Base-by-base conservation (phyloP, 2,113 vertebrate genomes). In the Ophiodon elongatus region DNA sequence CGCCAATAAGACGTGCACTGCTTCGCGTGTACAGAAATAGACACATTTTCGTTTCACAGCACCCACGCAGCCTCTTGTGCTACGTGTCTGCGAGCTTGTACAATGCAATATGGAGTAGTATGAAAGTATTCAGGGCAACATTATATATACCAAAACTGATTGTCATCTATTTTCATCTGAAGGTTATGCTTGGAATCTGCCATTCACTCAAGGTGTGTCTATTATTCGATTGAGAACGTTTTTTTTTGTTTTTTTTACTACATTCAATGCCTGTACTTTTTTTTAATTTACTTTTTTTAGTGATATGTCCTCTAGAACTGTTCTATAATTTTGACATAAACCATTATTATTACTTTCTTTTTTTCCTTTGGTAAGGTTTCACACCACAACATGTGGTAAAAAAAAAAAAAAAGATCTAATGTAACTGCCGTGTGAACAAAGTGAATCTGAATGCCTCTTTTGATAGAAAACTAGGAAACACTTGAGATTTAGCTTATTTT, bases 401-500 rank as follows among this genome's bases (percentile, higher is more conserved):
- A n/a, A n/a, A n/a, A n/a, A n/a, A 35, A 35, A 35, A 45, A 45
- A 17, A 47, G 17, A 65, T 59, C 11, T 23, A 80, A 29, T 25
- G 37, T 54, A 59, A 59, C 47, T 60, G 2, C 31, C 2, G 47
- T 62, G 14, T 63, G 63, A 71, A 75, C 25, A 43, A 57, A 83
- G 7, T 33, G 8, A 54, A 63, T 52, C 21, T 31, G 15, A 65
- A 56, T 50, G 23, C 47, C 23, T 70, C 4, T 29, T 52, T 27
- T 29, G 27, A 52, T 27, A 21, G 27, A 70, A 76, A 56, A 76
- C 21, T 39, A 63, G 17, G 23, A 72, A 57, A 80, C 45, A 14
- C 19, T 69, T 59, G 43, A 59, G 59, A 85, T 70, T 57, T n/a
- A 21, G 11, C 62, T 62, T 33, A 82, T 71, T 23, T 59, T 52